Base-by-base conservation (phyloP, 2,113 vertebrate genomes). In the Sinocyclocheilus anophthalmus region DNA sequence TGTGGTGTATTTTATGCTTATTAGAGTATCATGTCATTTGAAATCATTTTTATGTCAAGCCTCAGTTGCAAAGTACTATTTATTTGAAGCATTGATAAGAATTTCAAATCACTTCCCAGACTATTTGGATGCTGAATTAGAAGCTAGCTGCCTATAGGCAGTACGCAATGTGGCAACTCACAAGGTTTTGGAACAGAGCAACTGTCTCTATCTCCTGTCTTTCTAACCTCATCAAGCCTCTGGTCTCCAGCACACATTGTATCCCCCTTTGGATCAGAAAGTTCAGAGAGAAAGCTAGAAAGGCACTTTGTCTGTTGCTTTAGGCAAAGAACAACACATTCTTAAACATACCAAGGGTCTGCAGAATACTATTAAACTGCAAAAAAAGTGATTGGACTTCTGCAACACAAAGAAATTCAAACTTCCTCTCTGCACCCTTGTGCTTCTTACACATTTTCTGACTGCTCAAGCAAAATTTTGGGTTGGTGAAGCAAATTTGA, bases 191-290 rank as follows among this genome's bases (percentile, higher is more conserved):
- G 37, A 42, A 30, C 45, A 76, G 22, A 76, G 70, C 45, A 53
- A 14, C n/a, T 81, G 65, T 84, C 50, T 83, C 75, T 85, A 65
- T 84, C 50, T 83, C 69, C 26, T 88, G 39, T 76, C 39, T 69
- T 79, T 78, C 55, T 87, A 39, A 73, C 81, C 69, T 81, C 42
- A 45, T 70, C 86, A 84, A 65, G 26, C 67, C 76, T 84, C 70
- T 84, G n/a, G 80, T 37, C 55, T 45, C 48, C 55, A 76, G 55
- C 37, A 76, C 22, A 39, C 42, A 45, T 57, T 10, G 39, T 50
- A n/a, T 22, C 37, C 2, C 24, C 42, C 59, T 5, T n/a, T 57
- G n/a, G 20, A 63, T 33, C 70, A 39, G 18, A 83, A 76, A 73
- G 67, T 30, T 30, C n/a, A 86, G 26, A 85, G 26, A 57, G 26